Evolutionary conservation across 2,113 vertebrate species (phyloP).

Genomic region (Nettapus auritus): DNA sequence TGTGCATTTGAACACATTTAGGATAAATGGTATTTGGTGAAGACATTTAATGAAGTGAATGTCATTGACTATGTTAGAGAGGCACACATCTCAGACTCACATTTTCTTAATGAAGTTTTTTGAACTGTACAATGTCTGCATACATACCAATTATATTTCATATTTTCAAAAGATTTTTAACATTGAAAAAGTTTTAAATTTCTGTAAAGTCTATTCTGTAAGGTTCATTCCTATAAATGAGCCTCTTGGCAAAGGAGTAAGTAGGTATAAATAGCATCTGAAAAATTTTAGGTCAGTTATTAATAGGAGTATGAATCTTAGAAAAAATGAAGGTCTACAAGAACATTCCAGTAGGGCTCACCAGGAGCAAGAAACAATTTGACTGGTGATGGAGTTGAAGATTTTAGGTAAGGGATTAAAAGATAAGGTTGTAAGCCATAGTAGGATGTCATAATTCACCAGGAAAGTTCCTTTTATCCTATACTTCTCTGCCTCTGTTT

Average conservation of each 20-base stretch:
- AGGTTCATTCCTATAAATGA: background rate
- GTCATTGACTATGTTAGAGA: background rate
- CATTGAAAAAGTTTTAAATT: background rate
- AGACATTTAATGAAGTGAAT: background rate
- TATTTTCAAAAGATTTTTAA: background rate
- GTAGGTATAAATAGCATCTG: background rate
- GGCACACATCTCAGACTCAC: background rate
- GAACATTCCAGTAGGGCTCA: background rate
- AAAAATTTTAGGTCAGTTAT: background rate
- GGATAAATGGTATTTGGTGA: background rate
- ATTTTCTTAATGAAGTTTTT: background rate
- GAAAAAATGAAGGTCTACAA: background rate
- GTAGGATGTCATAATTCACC: background rate
- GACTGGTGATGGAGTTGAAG: background rate
- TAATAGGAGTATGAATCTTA: background rate
- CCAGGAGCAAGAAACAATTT: background rate
- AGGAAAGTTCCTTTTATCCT: background rate
- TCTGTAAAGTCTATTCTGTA: fast-evolving
- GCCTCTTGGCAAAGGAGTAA: background rate
- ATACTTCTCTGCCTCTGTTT: background rate
- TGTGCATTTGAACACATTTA: background rate
- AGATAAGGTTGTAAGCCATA: fast-evolving
- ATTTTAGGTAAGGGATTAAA: background rate
- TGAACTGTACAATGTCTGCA: background rate
- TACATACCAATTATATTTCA: background rate